These are phyloP conservation scores for Platypus cylindrus DNA, from an alignment of 2,888 invertebrate species.

Conservation along the genomic window DNA sequence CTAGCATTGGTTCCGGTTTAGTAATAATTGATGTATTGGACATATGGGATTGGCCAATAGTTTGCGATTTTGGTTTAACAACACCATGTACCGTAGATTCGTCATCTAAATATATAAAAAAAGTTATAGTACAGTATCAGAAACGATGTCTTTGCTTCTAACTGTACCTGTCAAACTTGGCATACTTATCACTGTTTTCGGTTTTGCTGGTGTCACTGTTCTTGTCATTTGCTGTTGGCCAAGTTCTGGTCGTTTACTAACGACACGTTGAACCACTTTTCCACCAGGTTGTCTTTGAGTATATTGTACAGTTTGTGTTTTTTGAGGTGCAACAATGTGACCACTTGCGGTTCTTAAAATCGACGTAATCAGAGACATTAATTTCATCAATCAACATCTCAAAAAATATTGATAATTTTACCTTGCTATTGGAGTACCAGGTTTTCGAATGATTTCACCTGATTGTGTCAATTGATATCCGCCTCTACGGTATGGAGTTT, in stretches of 20 bases:
- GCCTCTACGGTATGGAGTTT: constrained; percentile 10
- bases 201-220: constrained; percentile 13
- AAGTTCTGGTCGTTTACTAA: constrained; percentile 4
- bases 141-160: neutral
- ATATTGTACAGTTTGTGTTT: constrained; percentile 4
- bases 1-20: constrained; percentile 1
- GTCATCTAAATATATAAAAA: too few species aligned
- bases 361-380: neutral
- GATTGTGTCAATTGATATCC: constrained; percentile 2
- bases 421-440: constrained; percentile 25
- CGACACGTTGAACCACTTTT: constrained; percentile 9
- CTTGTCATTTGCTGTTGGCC: constrained; percentile 2
- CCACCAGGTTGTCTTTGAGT: constrained; percentile 6
- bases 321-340: constrained; percentile 4
- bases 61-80: neutral
- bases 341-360: neutral
- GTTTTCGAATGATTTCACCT: constrained; percentile 18
- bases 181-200: constrained; percentile 28
- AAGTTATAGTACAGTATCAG: too few species aligned
- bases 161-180: constrained; percentile 25
- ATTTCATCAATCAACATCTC: neutral
- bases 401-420: constrained; percentile 2
- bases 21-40: too few species aligned
- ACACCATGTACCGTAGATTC: neutral
- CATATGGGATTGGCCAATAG: too few species aligned